Percentiles rank a stretch among this genome's conserved stretches.
Evolutionary conservation across 2,113 vertebrate genomes (phyloP).

Genomic region (Propithecus coquereli): DNA sequence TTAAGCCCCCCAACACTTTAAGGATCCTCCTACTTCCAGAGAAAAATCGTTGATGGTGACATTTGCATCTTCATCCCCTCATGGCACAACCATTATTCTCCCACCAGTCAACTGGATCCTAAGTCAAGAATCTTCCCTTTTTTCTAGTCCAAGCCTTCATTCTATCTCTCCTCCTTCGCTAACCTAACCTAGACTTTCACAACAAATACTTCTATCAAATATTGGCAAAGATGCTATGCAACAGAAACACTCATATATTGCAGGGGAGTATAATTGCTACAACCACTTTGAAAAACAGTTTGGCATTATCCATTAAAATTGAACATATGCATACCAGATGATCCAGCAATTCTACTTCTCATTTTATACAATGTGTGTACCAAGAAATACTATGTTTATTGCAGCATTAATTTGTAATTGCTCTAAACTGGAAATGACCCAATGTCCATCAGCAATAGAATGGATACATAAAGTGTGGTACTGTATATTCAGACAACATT

Average conservation of each 20-base stretch:
- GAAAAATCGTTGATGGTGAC: not conserved
- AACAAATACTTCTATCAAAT: not conserved
- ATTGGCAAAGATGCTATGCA: not conserved
- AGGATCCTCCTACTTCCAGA: not conserved
- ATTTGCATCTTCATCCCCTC: not conserved
- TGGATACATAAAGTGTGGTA: not conserved
- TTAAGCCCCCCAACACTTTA: not conserved
- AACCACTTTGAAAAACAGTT: conserved; percentile 10
- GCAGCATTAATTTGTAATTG: conserved; percentile 33
- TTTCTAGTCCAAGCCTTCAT: not conserved
- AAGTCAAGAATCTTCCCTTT: not conserved
- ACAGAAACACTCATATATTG: not conserved
- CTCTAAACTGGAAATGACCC: conserved; percentile 19
- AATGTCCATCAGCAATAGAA: not conserved
- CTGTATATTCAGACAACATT: not conserved
- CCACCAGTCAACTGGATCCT: not conserved
- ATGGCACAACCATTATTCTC: not conserved
- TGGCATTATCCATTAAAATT: conserved; percentile 15
- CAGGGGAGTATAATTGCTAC: not conserved
- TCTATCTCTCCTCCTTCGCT: not conserved
- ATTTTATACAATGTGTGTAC: not conserved
- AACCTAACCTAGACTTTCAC: not conserved
- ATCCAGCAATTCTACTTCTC: not conserved
- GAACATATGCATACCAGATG: conserved; percentile 26
- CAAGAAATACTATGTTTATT: conserved; percentile 39